These are phyloP conservation scores for Rhynchopsitta pachyrhyncha DNA, from an alignment of 2,113 vertebrate genomes.

Conservation along the genomic window DNA sequence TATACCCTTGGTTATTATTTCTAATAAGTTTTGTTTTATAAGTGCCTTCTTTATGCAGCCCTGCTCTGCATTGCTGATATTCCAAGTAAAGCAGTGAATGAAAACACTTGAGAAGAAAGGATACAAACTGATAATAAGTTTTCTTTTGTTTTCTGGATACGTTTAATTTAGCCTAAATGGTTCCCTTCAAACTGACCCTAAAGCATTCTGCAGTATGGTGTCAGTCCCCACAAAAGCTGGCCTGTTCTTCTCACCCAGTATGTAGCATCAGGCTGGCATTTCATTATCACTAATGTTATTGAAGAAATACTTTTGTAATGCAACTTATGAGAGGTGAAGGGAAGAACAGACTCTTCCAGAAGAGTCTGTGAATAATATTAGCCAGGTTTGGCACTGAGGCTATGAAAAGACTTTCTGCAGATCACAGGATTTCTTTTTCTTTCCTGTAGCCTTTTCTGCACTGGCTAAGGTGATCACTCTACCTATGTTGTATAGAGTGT, in stretches of 20 bases:
- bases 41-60: background rate
- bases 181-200: background rate
- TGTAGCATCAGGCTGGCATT: background rate
- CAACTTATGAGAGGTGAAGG: background rate
- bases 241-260: background rate
- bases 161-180: background rate
- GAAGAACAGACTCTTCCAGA: background rate
- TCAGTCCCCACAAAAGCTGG: background rate
- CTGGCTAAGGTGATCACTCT: background rate
- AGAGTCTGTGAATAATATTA: background rate
- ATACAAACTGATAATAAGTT: background rate
- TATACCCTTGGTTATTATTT: background rate
- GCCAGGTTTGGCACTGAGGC: background rate
- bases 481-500: background rate
- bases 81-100: background rate
- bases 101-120: background rate
- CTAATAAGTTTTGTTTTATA: background rate
- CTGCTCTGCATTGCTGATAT: background rate
- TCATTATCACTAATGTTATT: background rate
- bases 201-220: background rate
- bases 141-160: background rate
- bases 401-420: background rate
- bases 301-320: background rate
- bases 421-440: background rate
- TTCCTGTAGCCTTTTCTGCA: background rate